Percentiles rank a stretch among this genome's conserved stretches.
These are phyloP conservation scores for Dichetophora obliterata DNA, from an alignment of 2,888 invertebrate species.

Conservation along the genomic window DNA sequence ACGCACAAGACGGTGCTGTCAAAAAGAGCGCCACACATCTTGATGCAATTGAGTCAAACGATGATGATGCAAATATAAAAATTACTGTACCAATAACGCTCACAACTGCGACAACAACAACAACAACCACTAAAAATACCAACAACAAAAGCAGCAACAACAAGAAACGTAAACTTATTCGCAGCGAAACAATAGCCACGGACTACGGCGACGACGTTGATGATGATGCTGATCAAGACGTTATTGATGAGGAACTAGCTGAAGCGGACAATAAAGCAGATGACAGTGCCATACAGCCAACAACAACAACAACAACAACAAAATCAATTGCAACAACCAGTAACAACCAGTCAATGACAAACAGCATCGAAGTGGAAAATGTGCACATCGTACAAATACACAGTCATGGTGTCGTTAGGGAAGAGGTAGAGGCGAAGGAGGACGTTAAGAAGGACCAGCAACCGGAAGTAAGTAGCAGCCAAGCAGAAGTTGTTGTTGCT, in stretches of 20 bases:
- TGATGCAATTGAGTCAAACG: constrained; percentile 60
- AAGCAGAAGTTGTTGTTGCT: not conserved
- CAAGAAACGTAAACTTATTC: constrained; percentile 56
- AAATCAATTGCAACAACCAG: not conserved
- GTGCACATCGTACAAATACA: constrained; percentile 53
- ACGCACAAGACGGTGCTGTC: not conserved
- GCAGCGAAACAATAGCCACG: constrained; percentile 64
- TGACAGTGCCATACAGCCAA: not conserved
- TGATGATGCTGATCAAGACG: constrained; percentile 51
- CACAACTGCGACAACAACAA: constrained; percentile 30
- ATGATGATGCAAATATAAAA: constrained; percentile 58
- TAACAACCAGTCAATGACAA: constrained; percentile 12
- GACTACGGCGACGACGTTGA: constrained; percentile 62
- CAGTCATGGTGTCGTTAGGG: not conserved
- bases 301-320: constrained; percentile 39
- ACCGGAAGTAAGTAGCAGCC: not conserved
- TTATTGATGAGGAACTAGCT: constrained; percentile 45
- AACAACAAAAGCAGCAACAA: constrained; percentile 31
- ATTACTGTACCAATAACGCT: constrained; percentile 52
- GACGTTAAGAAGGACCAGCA: not conserved
- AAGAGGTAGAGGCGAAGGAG: constrained; percentile 5
- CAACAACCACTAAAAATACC: constrained; percentile 21
- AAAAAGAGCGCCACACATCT: constrained; percentile 42
- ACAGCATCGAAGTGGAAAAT: constrained; percentile 48
- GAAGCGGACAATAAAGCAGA: constrained; percentile 18